Base-by-base conservation (phyloP, 2,797 vertebrate genomes). In the Phalloptychus januarius region DNA sequence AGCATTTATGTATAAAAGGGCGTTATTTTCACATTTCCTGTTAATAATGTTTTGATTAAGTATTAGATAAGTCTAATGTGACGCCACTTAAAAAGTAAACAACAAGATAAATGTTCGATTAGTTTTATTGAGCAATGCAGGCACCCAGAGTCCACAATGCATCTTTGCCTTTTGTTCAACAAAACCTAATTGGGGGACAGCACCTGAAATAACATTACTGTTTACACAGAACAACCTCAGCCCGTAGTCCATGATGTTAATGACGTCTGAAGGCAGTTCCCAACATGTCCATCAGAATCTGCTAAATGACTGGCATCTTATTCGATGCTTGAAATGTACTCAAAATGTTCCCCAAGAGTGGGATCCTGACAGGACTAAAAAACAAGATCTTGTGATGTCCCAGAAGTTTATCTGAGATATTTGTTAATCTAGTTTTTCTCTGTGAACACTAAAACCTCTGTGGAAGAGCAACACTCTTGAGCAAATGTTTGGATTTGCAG, bases 201-300 rank as follows among this genome's bases (percentile, higher is more conserved):
- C 11, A 33, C 20, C 5, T 48, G 54, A 44, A 38, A 18, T 18
- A 67, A 54, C 38, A 25, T 16, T 13, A 20, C 36, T 33, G 46
- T 81, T 82, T 67, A 70, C 7, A 75, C 15, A 7, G 44, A 28
- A 11, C 48, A 73, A 33, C 77, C 36, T 76, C 76, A 80, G 2
- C 58, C 80, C 2, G 1, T 0, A 54, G 7, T 46, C 46, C 45
- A 42, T 18, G 25, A 33, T 72, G 40, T 23, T 54, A 23, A 28
- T 76, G 36, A 76, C 7, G 0, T 79, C 18, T 5, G 16, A 77
- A 71, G 69, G 73, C 13, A 79, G 85, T 87, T 83, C 76, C 31
- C 72, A 83, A 87, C 76, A 18, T 3, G 12, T 77, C 63, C 23
- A 58, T 82, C 36, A 65, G 16, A 13, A 23, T 74, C 44, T 63